phyloP scores from a whole-genome alignment of 2,888 invertebrate genomes.

The Eurytoma adleriae region DNA sequence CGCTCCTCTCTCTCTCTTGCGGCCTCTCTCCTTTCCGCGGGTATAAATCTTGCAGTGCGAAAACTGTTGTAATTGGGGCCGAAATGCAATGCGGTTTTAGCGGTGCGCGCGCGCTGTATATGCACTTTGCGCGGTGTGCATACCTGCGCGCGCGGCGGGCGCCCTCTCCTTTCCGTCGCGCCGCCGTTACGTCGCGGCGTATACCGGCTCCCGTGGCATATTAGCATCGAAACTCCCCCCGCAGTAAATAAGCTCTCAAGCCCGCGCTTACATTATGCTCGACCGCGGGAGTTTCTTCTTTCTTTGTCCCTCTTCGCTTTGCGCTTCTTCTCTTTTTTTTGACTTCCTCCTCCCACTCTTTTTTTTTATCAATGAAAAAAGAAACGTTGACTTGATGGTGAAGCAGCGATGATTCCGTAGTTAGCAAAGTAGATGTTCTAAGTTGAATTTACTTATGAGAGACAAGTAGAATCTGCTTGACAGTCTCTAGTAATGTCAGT shows the following conservation, averaged over 20 bases:
- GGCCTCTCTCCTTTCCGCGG: conserved; percentile 30
- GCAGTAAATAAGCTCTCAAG: conserved; percentile 61
- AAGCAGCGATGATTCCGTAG: no score
- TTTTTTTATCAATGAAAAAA: no score
- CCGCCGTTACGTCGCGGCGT: neutral
- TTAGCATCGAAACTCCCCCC: conserved; percentile 61
- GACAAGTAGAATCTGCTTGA: no score
- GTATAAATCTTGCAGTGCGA: conserved; percentile 61
- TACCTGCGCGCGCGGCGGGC: neutral
- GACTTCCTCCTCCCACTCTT: neutral
- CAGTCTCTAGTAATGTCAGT: no score
- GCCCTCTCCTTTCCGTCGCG: neutral
- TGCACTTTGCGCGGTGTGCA: neutral
- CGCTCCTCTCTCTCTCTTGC: conserved; percentile 22
- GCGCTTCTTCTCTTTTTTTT: neutral
- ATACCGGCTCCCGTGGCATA: conserved; percentile 56
- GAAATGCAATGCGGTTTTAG: conserved; percentile 42
- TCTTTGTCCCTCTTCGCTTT: conserved; percentile 31
- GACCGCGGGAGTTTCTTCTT: conserved; percentile 37
- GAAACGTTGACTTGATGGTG: no score
- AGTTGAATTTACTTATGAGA: no score
- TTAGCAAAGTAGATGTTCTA: no score
- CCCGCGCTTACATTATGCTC: conserved; percentile 58
- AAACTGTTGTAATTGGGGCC: conserved; percentile 62
- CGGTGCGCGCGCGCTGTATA: neutral